Base-by-base conservation (phyloP, 2,888 invertebrate species). In the Clanis bilineata region DNA sequence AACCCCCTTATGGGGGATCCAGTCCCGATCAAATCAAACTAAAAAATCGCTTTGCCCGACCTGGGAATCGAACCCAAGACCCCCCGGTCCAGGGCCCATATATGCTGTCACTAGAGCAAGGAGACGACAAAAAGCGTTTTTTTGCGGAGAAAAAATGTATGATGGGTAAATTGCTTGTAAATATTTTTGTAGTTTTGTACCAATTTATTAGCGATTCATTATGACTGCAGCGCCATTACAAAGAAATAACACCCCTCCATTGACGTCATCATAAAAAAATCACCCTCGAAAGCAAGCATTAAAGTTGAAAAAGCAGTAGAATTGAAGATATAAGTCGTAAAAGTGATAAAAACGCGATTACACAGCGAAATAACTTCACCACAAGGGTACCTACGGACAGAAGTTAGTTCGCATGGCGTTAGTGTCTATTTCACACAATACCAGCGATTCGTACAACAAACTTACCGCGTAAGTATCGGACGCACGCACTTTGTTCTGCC, bases 371-470 rank as follows among this genome's bases (percentile, higher is more conserved):
- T 39, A 25, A 57, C 43, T 28, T 39, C 25, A 36, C 32, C 43
- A 21, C 55, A 22, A 38, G 44, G 45, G n/a, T n/a, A 73, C 73
- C 72, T 65, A 70, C 73, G 69, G 66, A 70, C 66, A 64, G 56
- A 38, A 51, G 58, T 44, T 60, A 39, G 63, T 62, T 63, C 63
- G 59, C 59, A 62, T 71, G 73, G 74, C 72, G 77, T 72, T 77
- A 71, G 70, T 75, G 72, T 82, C 79, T 84, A 77, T 83, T 86
- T 80, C 79, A 80, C 82, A 81, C 82, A 77, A 73, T 74, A 63
- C 73, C 72, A 73, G 71, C 73, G 72, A 74, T 74, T 72, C 68
- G 70, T 73, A 68, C 74, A 71, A 66, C 66, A 71, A 72, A 72
- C 77, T 74, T 70, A 74, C 69, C 72, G 69, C 74, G 76, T 77